Evolutionary conservation across 2,888 invertebrate genomes (phyloP).

Genomic region (Sarcophaga rosellei): DNA sequence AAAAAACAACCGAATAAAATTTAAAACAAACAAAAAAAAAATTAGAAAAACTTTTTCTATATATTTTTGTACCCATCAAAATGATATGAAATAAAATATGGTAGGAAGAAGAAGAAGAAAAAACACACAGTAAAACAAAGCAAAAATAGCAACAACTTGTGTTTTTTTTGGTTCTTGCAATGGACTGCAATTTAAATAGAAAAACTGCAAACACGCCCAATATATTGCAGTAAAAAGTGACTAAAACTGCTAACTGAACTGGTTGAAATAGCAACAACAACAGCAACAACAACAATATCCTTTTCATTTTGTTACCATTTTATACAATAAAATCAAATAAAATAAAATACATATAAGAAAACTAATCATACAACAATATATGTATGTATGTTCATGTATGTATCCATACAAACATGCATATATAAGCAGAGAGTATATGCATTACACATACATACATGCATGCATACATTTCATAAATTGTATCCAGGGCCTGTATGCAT

Average conservation of each 20-base stretch:
- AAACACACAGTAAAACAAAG: constrained; percentile 17
- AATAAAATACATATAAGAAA: no score
- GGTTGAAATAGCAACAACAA: neutral
- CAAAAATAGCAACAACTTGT: constrained; percentile 21
- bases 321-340: neutral
- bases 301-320: constrained; percentile 43
- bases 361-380: neutral
- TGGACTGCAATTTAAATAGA: constrained; percentile 60
- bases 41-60: no score
- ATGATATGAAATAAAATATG: no score
- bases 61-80: neutral
- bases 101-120: neutral
- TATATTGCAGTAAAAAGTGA: constrained; percentile 67
- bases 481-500: neutral
- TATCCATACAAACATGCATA: neutral
- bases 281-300: constrained; percentile 41
- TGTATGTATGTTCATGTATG: neutral
- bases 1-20: constrained; percentile 19
- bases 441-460: no score
- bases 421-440: no score
- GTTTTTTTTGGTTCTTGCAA: constrained; percentile 32
- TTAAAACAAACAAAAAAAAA: neutral
- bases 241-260: neutral
- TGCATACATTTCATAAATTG: neutral
- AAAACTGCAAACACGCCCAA: constrained; percentile 68